Percentiles rank a stretch among this genome's conserved stretches.
Evolutionary conservation across 1,140 invertebrate genomes (phyloP).

Genomic region (Sitodiplosis mosellana): DNA sequence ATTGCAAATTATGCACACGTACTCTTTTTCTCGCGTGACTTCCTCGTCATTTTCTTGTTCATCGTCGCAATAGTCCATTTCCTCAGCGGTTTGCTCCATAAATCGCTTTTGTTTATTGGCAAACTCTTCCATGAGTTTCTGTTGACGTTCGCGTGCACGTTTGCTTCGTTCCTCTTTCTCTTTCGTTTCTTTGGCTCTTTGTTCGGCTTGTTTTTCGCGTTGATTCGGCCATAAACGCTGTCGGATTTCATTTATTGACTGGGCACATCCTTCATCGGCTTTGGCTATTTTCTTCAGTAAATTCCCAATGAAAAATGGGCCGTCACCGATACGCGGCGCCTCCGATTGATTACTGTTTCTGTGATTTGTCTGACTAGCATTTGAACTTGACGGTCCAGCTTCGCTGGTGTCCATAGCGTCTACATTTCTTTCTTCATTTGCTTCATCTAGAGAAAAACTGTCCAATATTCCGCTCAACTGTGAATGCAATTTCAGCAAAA

Average conservation of each 20-base stretch:
- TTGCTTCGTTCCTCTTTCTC: constrained; percentile 65
- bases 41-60: constrained; percentile 34
- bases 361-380: constrained; percentile 5
- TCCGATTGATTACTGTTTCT: constrained; percentile 8
- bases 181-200: constrained; percentile 45
- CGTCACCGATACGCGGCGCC: constrained; percentile 60
- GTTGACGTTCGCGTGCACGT: constrained; percentile 71
- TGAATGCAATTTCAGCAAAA: constrained; percentile 82
- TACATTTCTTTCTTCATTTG: constrained; percentile 9
- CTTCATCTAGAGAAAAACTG: constrained; percentile 39
- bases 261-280: constrained; percentile 47
- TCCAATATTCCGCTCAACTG: constrained; percentile 68
- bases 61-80: constrained; percentile 32
- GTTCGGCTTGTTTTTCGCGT: constrained; percentile 56
- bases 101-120: constrained; percentile 80
- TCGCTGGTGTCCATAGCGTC: constrained; percentile 11
- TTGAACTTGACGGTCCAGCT: constrained; percentile 14
- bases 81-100: constrained; percentile 61
- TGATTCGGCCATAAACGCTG: constrained; percentile 57
- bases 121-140: constrained; percentile 85
- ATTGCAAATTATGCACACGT: constrained; percentile 92
- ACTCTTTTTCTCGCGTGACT: constrained; percentile 47
- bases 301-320: constrained; percentile 65
- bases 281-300: constrained; percentile 52
- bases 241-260: constrained; percentile 44